Conservation (phyloP, 2,797 vertebrate genomes). For the Phalloptychus januarius region DNA sequence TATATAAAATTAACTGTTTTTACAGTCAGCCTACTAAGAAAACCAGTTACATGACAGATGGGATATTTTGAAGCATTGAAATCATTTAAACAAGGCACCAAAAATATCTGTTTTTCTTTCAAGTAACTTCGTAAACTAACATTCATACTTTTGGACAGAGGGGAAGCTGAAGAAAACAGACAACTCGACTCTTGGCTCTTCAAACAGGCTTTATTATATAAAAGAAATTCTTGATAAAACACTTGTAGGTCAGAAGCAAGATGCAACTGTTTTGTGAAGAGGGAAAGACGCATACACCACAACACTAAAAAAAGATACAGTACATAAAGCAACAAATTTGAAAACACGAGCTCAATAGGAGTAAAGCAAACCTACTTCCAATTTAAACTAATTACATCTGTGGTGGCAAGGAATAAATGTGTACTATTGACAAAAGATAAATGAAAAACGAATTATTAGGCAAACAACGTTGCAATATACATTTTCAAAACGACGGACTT, state of each 20-base stretch:
- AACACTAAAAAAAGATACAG: conserved; percentile 48
- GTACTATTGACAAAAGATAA: conserved; percentile 34
- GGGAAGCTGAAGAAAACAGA: not conserved
- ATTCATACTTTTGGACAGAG: not conserved
- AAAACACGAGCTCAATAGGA: conserved; percentile 44
- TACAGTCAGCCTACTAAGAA: not conserved
- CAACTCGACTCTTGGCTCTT: conserved; percentile 25
- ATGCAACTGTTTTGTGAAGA: conserved; percentile 36
- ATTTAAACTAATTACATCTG: conserved; percentile 38
- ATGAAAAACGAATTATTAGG: conserved; percentile 19
- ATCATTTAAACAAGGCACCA: not conserved
- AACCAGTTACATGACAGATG: not conserved
- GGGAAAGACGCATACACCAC: conserved; percentile 44
- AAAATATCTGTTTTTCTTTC: not conserved
- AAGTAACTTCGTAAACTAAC: not conserved
- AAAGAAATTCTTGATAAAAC: conserved; percentile 77
- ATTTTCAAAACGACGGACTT: conserved; percentile 33
- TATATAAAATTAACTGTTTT: not conserved
- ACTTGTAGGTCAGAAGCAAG: conserved; percentile 55
- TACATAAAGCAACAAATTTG: conserved; percentile 39
- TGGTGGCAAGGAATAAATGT: conserved; percentile 24
- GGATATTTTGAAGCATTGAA: not conserved
- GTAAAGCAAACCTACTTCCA: conserved; percentile 54
- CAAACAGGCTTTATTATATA: conserved; percentile 78
- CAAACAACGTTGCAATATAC: conserved; percentile 28